Evolutionary conservation across 2,113 vertebrate species (phyloP).

Genomic region (Taurulus bubalis): DNA sequence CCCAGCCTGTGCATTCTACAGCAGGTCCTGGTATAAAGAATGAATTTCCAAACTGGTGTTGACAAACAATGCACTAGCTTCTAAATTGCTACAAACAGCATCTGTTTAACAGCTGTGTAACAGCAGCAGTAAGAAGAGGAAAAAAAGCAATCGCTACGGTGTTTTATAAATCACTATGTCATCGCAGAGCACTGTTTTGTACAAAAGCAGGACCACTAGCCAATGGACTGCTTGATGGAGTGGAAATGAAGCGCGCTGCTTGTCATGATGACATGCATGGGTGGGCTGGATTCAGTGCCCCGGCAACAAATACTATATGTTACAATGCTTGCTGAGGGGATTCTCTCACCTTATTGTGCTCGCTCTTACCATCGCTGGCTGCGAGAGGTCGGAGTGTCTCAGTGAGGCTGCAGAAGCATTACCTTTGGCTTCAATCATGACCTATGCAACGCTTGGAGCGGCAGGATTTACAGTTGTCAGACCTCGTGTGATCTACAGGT

Average conservation of each 20-base stretch:
- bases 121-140: constrained; percentile 48
- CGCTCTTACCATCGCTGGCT: constrained; percentile 32
- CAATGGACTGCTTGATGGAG: constrained; percentile 73
- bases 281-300: constrained; percentile 40
- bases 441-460: constrained; percentile 17
- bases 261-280: constrained; percentile 71
- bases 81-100: constrained; percentile 83
- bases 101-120: constrained; percentile 83
- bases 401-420: constrained; percentile 20
- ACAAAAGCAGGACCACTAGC: constrained; percentile 64
- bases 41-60: constrained; percentile 80
- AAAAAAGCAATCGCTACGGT: constrained; percentile 59
- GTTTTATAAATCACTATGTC: constrained; percentile 82
- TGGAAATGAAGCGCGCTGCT: constrained; percentile 66
- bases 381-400: constrained; percentile 47
- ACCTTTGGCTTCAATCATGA: constrained; percentile 28
- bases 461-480: constrained; percentile 25
- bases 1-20: constrained; percentile 39
- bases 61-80: constrained; percentile 81
- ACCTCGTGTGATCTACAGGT: constrained; percentile 33
- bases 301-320: constrained; percentile 47
- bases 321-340: constrained; percentile 42
- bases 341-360: constrained; percentile 53
- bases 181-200: constrained; percentile 60
- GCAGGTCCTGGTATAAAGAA: constrained; percentile 74